Evolutionary conservation across 2,113 vertebrate genomes (phyloP).

Genomic region (Scytalopus superciliaris): DNA sequence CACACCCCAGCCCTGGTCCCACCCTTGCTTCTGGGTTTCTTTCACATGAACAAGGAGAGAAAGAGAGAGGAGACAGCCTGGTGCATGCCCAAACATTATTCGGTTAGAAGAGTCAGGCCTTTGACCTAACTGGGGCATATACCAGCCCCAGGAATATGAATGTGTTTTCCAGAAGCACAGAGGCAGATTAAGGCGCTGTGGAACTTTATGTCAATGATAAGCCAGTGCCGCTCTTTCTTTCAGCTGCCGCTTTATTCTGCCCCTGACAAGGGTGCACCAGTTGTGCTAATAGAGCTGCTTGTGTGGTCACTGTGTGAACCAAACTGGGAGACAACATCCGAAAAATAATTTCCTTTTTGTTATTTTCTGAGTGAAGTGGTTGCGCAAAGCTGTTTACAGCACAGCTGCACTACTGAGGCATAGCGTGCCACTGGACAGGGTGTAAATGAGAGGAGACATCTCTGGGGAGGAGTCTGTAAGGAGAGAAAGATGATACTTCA

Average conservation of each 20-base stretch:
- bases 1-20: not conserved
- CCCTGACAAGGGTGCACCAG: not conserved
- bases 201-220: not conserved
- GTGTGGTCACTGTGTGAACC: not conserved
- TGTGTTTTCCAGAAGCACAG: not conserved
- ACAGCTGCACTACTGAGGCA: not conserved
- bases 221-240: not conserved
- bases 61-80: not conserved
- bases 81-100: not conserved
- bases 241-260: not conserved
- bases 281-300: not conserved
- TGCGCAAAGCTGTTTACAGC: not conserved
- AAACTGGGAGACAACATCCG: not conserved
- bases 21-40: not conserved
- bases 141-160: not conserved
- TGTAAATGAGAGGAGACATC: slow-evolving; percentile 13
- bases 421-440: not conserved
- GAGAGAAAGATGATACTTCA: not conserved
- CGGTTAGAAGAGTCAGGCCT: not conserved
- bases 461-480: not conserved
- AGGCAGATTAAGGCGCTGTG: not conserved
- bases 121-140: not conserved
- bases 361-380: not conserved
- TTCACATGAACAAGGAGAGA: not conserved
- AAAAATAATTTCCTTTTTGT: not conserved